Percentiles rank a stretch among this genome's conserved stretches.
Evolutionary conservation across 2,113 vertebrate species (phyloP).

Genomic region (Syngnathoides biaculeatus): DNA sequence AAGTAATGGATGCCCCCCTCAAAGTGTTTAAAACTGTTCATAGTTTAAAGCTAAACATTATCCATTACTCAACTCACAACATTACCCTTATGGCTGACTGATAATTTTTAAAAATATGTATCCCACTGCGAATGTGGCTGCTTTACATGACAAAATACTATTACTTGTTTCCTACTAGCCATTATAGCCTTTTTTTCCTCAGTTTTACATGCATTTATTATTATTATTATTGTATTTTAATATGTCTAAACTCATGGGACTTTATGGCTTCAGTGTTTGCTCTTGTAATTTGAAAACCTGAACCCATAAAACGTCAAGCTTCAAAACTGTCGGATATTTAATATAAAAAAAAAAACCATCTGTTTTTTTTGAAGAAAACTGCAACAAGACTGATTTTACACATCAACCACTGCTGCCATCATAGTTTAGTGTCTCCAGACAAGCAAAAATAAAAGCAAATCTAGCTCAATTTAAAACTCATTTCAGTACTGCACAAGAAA

Average conservation of each 20-base stretch:
- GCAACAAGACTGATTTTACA: conserved; percentile 9
- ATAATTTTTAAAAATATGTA: too few species aligned
- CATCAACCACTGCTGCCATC: conserved; percentile 21
- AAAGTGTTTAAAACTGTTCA: neutral
- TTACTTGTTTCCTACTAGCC: too few species aligned
- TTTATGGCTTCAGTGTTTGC: neutral
- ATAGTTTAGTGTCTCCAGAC: conserved; percentile 4
- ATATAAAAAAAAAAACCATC: conserved; percentile 3
- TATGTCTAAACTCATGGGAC: neutral
- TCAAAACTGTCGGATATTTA: neutral
- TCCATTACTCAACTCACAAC: too few species aligned
- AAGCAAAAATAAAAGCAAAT: conserved; percentile 17
- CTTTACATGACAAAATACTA: too few species aligned
- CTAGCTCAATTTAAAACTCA: conserved; percentile 16
- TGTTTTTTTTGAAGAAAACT: conserved; percentile 1
- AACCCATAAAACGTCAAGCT: conserved; percentile 16
- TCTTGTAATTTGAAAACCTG: conserved; percentile 1
- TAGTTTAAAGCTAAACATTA: neutral
- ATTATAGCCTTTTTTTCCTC: too few species aligned
- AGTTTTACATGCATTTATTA: too few species aligned
- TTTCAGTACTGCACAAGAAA: conserved; percentile 15
- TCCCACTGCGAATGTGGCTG: too few species aligned
- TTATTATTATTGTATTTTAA: too few species aligned
- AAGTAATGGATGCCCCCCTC: neutral
- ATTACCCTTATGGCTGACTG: too few species aligned